phyloP scores from a whole-genome alignment of 2,888 invertebrate genomes.

The Sipunculus nudus region DNA sequence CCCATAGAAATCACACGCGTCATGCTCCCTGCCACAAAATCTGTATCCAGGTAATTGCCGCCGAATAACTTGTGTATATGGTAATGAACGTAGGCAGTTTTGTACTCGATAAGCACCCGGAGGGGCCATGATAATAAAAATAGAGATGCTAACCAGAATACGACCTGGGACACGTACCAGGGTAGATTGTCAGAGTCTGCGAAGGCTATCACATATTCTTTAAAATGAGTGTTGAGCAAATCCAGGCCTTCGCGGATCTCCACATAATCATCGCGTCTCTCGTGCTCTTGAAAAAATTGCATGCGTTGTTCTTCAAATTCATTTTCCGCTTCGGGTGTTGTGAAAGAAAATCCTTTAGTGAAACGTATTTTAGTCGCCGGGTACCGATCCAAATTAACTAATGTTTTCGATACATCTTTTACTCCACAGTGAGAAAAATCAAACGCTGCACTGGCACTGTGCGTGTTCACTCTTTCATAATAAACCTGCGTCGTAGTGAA shows the following conservation, averaged over 20 bases:
- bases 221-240: constrained; percentile 73
- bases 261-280: constrained; percentile 84
- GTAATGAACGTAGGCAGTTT: constrained; percentile 83
- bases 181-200: constrained; percentile 67
- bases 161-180: constrained; percentile 73
- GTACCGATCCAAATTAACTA: constrained; percentile 74
- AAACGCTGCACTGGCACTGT: constrained; percentile 80
- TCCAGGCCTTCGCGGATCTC: constrained; percentile 84
- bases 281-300: constrained; percentile 81
- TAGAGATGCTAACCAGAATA: constrained; percentile 81
- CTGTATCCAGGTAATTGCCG: constrained; percentile 64
- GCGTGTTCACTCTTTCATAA: constrained; percentile 83
- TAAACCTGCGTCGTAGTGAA: constrained; percentile 82
- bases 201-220: constrained; percentile 68
- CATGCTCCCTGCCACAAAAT: constrained; percentile 53
- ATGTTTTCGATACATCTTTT: constrained; percentile 78
- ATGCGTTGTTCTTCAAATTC: constrained; percentile 85
- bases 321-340: constrained; percentile 79
- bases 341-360: constrained; percentile 84
- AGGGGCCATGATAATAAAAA: constrained; percentile 85
- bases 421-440: constrained; percentile 79
- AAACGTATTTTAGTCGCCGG: constrained; percentile 82
- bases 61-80: constrained; percentile 84
- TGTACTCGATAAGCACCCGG: constrained; percentile 80
- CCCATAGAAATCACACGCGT: constrained; percentile 76